These are phyloP conservation scores for Phyllotreta cruciferae DNA, from an alignment of 2,888 invertebrate genomes.

Conservation along the genomic window DNA sequence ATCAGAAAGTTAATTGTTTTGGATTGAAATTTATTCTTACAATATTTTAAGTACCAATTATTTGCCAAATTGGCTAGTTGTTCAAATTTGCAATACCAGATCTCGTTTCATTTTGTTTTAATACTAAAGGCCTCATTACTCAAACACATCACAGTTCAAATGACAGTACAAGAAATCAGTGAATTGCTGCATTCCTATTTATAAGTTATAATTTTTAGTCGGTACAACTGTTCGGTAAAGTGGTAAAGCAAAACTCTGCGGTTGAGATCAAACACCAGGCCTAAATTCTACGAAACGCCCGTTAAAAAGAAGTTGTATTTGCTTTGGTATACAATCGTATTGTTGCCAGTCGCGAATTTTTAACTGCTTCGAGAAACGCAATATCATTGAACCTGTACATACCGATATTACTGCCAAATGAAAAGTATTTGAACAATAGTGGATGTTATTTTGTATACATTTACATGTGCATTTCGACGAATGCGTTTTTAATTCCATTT, in stretches of 20 bases:
- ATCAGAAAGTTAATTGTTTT: too few species aligned
- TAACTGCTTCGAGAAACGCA: too few species aligned
- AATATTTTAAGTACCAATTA: not conserved
- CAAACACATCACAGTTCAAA: constrained; percentile 37
- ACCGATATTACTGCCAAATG: too few species aligned
- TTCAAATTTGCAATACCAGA: constrained; percentile 6
- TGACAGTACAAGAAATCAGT: constrained; percentile 38
- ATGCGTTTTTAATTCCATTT: constrained; percentile 19
- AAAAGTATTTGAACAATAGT: not conserved
- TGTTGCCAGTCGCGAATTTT: too few species aligned
- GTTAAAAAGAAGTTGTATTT: constrained; percentile 10
- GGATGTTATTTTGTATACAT: not conserved
- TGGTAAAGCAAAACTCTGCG: not conserved
- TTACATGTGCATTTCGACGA: constrained; percentile 13
- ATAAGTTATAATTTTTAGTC: constrained; percentile 13
- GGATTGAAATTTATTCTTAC: too few species aligned
- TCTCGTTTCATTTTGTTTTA: constrained; percentile 21
- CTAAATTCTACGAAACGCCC: not conserved
- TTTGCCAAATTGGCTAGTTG: not conserved
- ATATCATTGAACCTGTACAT: too few species aligned
- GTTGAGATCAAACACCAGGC: not conserved
- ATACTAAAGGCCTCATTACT: constrained; percentile 23
- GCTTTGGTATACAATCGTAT: not conserved
- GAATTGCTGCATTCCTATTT: constrained; percentile 37
- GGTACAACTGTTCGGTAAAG: not conserved